Evolutionary conservation across 2,113 vertebrate species (phyloP), one percentile per base, ranked within the genome.

Genomic region (Rhadina sibilatrix): DNA sequence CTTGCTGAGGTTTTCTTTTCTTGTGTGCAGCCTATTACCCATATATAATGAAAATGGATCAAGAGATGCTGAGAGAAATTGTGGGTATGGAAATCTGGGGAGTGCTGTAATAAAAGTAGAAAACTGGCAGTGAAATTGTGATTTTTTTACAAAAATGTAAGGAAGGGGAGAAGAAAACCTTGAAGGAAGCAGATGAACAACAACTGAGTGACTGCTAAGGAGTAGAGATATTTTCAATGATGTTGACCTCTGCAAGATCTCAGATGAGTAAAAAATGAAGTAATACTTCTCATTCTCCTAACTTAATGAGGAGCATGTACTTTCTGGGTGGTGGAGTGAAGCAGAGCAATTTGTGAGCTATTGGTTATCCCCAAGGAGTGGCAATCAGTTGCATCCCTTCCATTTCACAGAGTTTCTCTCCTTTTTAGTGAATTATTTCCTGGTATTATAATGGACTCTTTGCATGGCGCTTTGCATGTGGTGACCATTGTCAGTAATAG

Each of bases 321-420:
- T 79, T 85, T 76, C 37, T 49, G 42, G 89, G 70, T 49, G 54
- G 61, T 93, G 18, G 56, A 92, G 57, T 44, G 91, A 96, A 80
- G 66, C 61, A 60, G 74, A 93, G 66, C 82, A 89, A 95, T 96
- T 93, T 94, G 46, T 80, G 66, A 89, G 57, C 69, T 95, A 57
- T 66, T 85, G 81, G 70, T 87, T 95, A 22, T 94, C 75, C 53
- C 57, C 2, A 8, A 83, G 74, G 75, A 95, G 46, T 76, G 66
- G 66, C 89, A 96, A 93, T 96, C 84, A 91, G 42, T 95, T 94
- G 50, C 52, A 88, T 80, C 60, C 63, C 38, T 85, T 74, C 68
- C 50, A 77, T 93, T 94, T 69, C 56, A 37, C 11, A 68, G 53
- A 49, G 30, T 85, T 95, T 82, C 75, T 91, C 49, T 83, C 21